Base-by-base conservation (phyloP, 2,888 invertebrate species). In the Listrodromus nycthemerus region DNA sequence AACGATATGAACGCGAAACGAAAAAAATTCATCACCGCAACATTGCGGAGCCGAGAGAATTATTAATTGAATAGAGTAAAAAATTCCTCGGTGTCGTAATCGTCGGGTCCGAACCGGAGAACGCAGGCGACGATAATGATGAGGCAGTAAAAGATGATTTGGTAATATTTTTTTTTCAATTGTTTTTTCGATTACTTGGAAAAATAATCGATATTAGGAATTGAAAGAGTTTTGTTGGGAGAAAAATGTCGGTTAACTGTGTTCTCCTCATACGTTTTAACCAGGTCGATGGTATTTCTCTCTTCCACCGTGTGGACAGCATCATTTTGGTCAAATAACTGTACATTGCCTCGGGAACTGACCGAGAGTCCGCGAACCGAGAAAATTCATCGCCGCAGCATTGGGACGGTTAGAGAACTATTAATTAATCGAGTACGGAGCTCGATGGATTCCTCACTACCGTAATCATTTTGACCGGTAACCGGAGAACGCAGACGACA, bases 241-340 rank as follows among this genome's bases (percentile, higher is more conserved):
- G n/a, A n/a, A n/a, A n/a, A n/a, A n/a, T n/a, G n/a, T n/a, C 80
- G 70, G 65, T 81, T 74, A 58, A 84, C 78, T 78, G 78, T 78
- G 70, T 58, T 4, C 6, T 33, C 5, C n/a, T 81, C 74, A 41
- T 76, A 37, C 55, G 52, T 30, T 70, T n/a, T 55, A 65, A 58
- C 65, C 41, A 33, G 30, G 37, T 21, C 52, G 52, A 8, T 5
- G 21, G 52, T 52, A 77, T 78, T 70, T 81, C 84, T 81, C 83
- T 77, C 82, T 70, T 71, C 27, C 65, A 70, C 74, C 78, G 75
- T 81, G 84, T 75, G 75, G 75, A 84, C 69, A 61, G 76, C 80
- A 66, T 27, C 61, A 41, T 41, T 52, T 24, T 52, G 21, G 52
- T 19, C 10, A 52, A 19, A 19, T 19, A 21, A 52, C 80, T 77